Evolutionary conservation across 2,113 vertebrate genomes (phyloP).

Genomic region (Gallinago paraguaiae): DNA sequence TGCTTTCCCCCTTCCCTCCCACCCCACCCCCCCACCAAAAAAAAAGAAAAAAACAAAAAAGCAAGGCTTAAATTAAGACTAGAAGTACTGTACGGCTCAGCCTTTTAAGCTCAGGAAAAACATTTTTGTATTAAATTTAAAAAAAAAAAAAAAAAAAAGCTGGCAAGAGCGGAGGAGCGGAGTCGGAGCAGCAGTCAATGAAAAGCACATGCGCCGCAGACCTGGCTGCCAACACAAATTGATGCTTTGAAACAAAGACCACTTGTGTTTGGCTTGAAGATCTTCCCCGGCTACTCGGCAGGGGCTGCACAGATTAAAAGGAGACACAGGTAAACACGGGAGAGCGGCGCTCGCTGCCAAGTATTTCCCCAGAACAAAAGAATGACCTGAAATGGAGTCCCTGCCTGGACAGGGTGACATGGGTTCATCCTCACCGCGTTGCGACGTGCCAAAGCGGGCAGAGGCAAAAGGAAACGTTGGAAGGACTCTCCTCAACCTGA

Average conservation of each 20-base stretch:
- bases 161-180: constrained; percentile 29
- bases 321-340: constrained; percentile 11
- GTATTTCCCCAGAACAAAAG: constrained; percentile 16
- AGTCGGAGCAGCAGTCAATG: constrained; percentile 66
- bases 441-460: neutral
- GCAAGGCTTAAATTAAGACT: constrained; percentile 13
- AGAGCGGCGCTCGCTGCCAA: neutral
- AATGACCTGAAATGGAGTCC: neutral
- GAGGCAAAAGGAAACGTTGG: neutral
- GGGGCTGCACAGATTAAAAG: constrained; percentile 9
- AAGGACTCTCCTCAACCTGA: neutral
- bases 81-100: neutral
- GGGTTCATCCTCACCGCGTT: neutral
- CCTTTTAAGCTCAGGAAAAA: constrained; percentile 35
- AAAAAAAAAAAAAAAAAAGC: neutral
- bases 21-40: too few relatives aligned
- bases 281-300: constrained; percentile 19
- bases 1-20: neutral
- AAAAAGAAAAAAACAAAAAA: too few relatives aligned
- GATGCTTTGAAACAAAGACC: constrained; percentile 76
- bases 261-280: constrained; percentile 71
- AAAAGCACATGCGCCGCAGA: constrained; percentile 79
- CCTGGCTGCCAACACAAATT: constrained; percentile 76
- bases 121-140: constrained; percentile 10
- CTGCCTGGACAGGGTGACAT: neutral